Conservation (phyloP, 2,797 vertebrate genomes). For the Pangasius larnaudii region DNA sequence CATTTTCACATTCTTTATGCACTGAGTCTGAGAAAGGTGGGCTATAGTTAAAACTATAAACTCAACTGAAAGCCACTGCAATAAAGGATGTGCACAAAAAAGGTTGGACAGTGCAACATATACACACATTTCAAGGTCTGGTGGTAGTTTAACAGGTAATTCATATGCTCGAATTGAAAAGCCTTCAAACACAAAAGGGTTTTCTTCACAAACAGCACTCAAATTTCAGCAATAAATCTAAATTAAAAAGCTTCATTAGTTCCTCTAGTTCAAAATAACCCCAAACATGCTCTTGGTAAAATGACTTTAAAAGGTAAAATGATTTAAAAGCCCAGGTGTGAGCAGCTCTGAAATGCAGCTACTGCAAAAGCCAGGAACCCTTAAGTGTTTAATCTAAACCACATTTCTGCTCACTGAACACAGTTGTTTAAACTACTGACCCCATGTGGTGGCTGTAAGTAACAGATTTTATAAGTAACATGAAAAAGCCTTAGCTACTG, state of each 20-base stretch:
- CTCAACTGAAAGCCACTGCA: background rate
- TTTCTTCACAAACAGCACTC: background rate
- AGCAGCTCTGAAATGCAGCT: conserved; percentile 23
- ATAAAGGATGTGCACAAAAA: background rate
- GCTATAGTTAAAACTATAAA: background rate
- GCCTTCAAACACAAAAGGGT: background rate
- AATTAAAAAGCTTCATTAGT: conserved; percentile 6
- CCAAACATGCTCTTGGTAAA: background rate
- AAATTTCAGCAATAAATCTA: conserved; percentile 7
- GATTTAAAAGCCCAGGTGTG: conserved; percentile 13
- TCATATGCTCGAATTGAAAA: background rate
- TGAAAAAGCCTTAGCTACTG: background rate
- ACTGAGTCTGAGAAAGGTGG: background rate
- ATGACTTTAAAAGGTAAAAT: background rate
- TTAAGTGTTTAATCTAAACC: conserved; percentile 20
- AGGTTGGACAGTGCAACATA: background rate
- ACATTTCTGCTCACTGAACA: conserved; percentile 12
- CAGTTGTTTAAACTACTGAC: conserved; percentile 49
- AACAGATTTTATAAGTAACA: background rate
- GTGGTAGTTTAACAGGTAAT: background rate
- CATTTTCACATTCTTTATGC: background rate
- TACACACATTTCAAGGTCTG: background rate
- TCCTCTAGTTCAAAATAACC: background rate
- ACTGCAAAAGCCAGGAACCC: conserved; percentile 25
- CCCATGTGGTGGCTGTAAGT: conserved; percentile 46